Evolutionary conservation across 2,888 invertebrate species (phyloP), one percentile per base, ranked within the genome.

Genomic region (Luperina nickerlii): DNA sequence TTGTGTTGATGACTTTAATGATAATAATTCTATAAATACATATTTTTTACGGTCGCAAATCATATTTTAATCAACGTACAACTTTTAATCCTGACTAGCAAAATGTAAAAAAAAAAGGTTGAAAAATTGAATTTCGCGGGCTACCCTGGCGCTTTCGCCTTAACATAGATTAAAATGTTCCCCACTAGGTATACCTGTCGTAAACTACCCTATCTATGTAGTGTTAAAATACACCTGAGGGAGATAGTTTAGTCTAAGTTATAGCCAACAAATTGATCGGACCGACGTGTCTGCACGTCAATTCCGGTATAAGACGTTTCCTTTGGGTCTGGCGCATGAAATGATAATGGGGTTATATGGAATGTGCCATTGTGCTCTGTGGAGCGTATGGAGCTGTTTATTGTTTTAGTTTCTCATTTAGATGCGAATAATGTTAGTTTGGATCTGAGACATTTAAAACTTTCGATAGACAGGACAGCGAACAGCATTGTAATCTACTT

Each of bases 241-340:
- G 78, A 84, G 66, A 20, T 54, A 74, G 82, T 71, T 76, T 79
- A 51, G 74, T 73, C 76, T 74, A 76, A 84, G 81, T 82, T 87
- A 78, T 78, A 76, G 73, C 65, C 71, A 72, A 81, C 88, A 85
- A 87, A 88, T 88, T 84, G 83, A 88, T 88, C 74, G 70, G 71
- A 42, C 67, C 68, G 62, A 74, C 74, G 80, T 75, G 74, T 75
- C 42, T 79, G 75, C 63, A 51, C 79, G 82, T 78, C 83, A 78
- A 74, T 83, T 78, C 70, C 68, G 27, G 66, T 57, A 69, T 69
- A 76, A 65, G 67, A 38, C 48, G 13, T 74, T 73, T 57, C 78
- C 81, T 79, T 70, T 67, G 66, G 74, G 74, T 77, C 45, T 65
- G 54, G 63, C 24, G 54, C 79, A 76, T 78, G 54, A 69, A 82